Conservation (phyloP, 2,113 vertebrate species). For the Sturnus vulgaris region DNA sequence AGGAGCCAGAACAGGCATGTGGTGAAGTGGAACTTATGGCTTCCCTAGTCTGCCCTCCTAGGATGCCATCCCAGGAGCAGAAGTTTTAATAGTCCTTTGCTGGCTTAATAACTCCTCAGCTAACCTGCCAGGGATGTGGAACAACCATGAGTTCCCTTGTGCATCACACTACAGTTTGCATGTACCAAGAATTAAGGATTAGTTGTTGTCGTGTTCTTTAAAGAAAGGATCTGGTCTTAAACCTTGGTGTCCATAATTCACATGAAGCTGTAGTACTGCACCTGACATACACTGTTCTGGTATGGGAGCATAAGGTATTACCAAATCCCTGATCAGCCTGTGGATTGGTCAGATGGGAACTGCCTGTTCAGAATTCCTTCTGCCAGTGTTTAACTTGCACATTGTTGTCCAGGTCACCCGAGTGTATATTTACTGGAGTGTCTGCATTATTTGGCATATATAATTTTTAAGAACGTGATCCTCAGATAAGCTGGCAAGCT, state of each 20-base stretch:
- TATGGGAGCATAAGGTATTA: background rate
- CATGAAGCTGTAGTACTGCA: background rate
- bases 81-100: background rate
- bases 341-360: background rate
- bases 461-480: background rate
- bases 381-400: background rate
- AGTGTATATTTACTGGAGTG: background rate
- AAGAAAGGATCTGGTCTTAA: background rate
- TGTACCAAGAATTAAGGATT: background rate
- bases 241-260: background rate
- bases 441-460: background rate
- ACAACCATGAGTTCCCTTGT: rapidly evolving
- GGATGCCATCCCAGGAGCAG: background rate
- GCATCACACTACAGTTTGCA: background rate
- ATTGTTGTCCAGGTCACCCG: rapidly evolving
- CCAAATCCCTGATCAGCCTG: background rate
- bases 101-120: background rate
- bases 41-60: background rate
- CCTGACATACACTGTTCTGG: rapidly evolving
- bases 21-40: background rate
- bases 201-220: background rate
- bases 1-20: background rate
- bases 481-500: background rate
- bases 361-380: background rate
- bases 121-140: background rate